Base-by-base conservation (phyloP, 2,797 vertebrate genomes). In the Bryconaethiops microstoma region DNA sequence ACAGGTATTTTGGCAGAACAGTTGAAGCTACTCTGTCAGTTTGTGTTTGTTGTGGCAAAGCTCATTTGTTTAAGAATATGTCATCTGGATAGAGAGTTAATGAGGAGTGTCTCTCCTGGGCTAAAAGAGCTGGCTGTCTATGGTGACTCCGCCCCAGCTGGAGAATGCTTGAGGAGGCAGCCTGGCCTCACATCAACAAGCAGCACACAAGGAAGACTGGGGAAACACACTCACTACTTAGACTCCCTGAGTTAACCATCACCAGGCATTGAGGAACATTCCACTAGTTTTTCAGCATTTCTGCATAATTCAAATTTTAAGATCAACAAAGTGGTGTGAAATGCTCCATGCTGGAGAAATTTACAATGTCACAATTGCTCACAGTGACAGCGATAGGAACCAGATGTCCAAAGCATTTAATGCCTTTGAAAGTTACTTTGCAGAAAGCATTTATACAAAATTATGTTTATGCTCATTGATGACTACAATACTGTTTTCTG, bases 61-160 rank as follows among this genome's bases (percentile, higher is more conserved):
- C 79, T 92, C 81, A 91, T 92, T 92, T 91, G 86, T 91, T 90
- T 91, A 91, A 93, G 91, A 90, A 88, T 87, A 84, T 84, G 83
- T 89, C 88, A 93, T 91, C 90, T 91, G 90, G 91, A 91, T 82
- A 84, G 81, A 83, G 82, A 86, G 84, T 79, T 50, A 67, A 83
- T 77, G 62, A 78, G 79, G 68, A 79, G 62, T 21, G 74, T 68
- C 76, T 71, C 71, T 85, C 84, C 81, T 72, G 74, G 67, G 82
- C 82, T 83, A 84, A 90, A 87, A 55, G 55, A 59, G n/a, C 48
- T 63, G n/a, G 19, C 68, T 6, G 70, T 54, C 55, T 81, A 25
- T 52, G 60, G 42, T 69, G 67, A 60, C 40, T 71, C 12, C 16
- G 52, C 62, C 67, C 40, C 57, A 23, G 42, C 54, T 55, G 67